A percentile compares a stretch with the other conserved stretches of the same genome.
These are phyloP conservation scores for Cyclopterus lumpus DNA, from an alignment of 2,797 vertebrate species.

Conservation along the genomic window DNA sequence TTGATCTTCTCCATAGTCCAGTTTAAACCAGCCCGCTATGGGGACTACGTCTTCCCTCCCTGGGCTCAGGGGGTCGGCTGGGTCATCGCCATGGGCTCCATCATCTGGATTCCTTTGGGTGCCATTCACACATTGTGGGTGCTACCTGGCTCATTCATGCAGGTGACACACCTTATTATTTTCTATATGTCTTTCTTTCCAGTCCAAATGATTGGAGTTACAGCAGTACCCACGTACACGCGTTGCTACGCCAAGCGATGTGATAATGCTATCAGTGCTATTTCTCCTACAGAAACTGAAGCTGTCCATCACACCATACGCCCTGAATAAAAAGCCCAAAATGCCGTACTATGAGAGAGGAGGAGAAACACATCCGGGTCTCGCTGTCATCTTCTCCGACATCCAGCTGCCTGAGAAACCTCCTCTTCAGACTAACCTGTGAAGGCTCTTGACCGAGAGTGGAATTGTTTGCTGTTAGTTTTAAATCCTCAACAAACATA, in stretches of 20 bases:
- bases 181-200: not conserved
- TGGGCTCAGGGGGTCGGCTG: conserved; percentile 86
- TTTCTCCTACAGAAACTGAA: conserved; percentile 75
- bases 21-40: conserved; percentile 84
- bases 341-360: conserved; percentile 65
- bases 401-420: conserved; percentile 52
- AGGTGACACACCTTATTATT: conserved; percentile 65
- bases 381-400: conserved; percentile 51
- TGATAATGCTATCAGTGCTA: not conserved
- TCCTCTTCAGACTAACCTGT: conserved; percentile 64
- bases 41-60: conserved; percentile 77
- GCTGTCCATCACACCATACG: conserved; percentile 76
- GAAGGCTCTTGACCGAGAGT: conserved; percentile 32
- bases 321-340: conserved; percentile 66
- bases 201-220: not conserved
- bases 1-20: conserved; percentile 83
- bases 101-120: conserved; percentile 85
- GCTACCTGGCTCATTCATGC: conserved; percentile 78
- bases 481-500: conserved; percentile 9
- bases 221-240: not conserved
- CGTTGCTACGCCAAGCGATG: not conserved
- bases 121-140: conserved; percentile 83
- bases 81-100: conserved; percentile 82
- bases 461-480: not conserved
- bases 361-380: conserved; percentile 27